A percentile compares a stretch with the other conserved stretches of the same genome.
Conservation (phyloP, 2,113 vertebrate species). For the Rhadina sibilatrix region DNA sequence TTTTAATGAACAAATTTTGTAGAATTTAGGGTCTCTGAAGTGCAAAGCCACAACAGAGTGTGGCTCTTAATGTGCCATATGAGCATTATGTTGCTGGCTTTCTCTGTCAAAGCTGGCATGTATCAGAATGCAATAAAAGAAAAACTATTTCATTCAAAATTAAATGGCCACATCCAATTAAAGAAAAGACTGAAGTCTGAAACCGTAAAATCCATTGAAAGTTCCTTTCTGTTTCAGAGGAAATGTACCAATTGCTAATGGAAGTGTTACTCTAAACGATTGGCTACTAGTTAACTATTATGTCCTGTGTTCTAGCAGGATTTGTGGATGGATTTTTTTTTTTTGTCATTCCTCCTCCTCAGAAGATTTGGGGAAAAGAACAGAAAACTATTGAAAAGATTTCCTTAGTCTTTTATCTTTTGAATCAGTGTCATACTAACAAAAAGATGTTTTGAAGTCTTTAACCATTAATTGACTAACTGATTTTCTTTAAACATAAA, state of each 20-base stretch:
- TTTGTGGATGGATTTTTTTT: neutral
- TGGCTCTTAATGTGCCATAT: slow-evolving; percentile 28
- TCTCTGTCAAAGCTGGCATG: slow-evolving; percentile 42
- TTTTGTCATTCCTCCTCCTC: neutral
- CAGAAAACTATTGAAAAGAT: slow-evolving; percentile 33
- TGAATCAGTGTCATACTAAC: slow-evolving; percentile 47
- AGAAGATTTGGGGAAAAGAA: slow-evolving; percentile 37
- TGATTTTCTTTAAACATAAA: slow-evolving; percentile 59
- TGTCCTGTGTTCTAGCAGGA: neutral
- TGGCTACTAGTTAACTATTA: slow-evolving; percentile 47
- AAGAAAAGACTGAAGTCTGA: slow-evolving; percentile 13
- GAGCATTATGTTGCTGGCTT: slow-evolving; percentile 36
- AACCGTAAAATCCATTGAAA: slow-evolving; percentile 35
- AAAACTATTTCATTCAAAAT: slow-evolving; percentile 55
- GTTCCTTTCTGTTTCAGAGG: slow-evolving; percentile 50
- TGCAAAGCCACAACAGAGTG: slow-evolving; percentile 32
- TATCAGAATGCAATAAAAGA: slow-evolving; percentile 45
- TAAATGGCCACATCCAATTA: slow-evolving; percentile 51
- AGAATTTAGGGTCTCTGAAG: slow-evolving; percentile 44
- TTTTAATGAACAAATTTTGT: slow-evolving; percentile 52
- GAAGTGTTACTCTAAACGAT: slow-evolving; percentile 5
- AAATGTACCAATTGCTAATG: slow-evolving; percentile 39
- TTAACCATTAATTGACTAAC: slow-evolving; percentile 62
- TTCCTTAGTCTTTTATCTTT: slow-evolving; percentile 47
- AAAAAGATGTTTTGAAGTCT: slow-evolving; percentile 67